A percentile compares a stretch with the other conserved stretches of the same genome.
Evolutionary conservation across 64 coral and sea anemone species (phyloP).

Genomic region (Montipora capricornis): DNA sequence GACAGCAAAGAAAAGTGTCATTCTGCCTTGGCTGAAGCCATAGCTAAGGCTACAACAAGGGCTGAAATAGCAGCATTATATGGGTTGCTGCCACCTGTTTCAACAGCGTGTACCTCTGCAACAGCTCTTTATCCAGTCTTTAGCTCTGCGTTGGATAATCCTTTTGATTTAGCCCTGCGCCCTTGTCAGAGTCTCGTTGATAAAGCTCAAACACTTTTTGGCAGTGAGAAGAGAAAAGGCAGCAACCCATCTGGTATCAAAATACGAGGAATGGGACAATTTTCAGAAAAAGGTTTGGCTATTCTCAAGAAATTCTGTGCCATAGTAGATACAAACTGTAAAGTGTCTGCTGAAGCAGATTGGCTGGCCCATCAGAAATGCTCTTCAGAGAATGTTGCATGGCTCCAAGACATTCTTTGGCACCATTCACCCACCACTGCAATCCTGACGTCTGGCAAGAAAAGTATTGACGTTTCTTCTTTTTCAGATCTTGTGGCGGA

Average conservation of each 20-base stretch:
- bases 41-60: slow-evolving; percentile 41
- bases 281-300: neutral
- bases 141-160: neutral
- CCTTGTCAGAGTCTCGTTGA: slow-evolving; percentile 29
- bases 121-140: neutral
- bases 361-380: neutral
- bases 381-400: slow-evolving; percentile 10
- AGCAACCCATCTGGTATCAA: neutral
- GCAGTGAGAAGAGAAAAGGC: neutral
- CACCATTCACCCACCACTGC: neutral
- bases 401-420: slow-evolving; percentile 14
- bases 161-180: neutral
- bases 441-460: slow-evolving; percentile 28
- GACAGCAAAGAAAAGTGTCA: neutral
- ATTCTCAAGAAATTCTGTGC: too few relatives aligned
- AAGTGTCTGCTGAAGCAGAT: too few relatives aligned
- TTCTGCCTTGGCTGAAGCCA: neutral
- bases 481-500: slow-evolving; percentile 34
- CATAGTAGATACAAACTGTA: too few relatives aligned
- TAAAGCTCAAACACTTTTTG: slow-evolving; percentile 20
- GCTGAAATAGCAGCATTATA: slow-evolving; percentile 40
- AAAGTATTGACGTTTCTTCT: neutral
- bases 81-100: neutral
- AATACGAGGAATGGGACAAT: neutral
- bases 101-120: neutral